These are phyloP conservation scores for Psammodynastes pulverulentus DNA, from an alignment of 2,113 vertebrate species.

Conservation along the genomic window DNA sequence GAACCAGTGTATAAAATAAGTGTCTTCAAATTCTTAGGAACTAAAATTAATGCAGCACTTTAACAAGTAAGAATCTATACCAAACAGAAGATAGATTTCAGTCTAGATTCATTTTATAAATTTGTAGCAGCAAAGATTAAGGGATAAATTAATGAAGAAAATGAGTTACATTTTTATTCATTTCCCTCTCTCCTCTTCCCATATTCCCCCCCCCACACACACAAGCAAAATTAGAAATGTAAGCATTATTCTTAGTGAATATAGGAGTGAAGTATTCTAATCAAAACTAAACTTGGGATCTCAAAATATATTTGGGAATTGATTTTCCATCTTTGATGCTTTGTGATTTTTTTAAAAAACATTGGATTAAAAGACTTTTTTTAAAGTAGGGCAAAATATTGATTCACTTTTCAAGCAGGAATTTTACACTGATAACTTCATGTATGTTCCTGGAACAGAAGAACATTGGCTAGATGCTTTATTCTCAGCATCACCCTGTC, in stretches of 20 bases:
- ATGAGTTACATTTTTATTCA: not conserved
- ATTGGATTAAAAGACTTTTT: not conserved
- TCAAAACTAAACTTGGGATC: not conserved
- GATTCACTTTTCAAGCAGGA: not conserved
- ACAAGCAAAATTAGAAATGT: not conserved
- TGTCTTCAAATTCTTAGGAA: not conserved
- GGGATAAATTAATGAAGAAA: not conserved
- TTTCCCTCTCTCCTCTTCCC: not conserved
- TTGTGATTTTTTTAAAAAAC: not conserved
- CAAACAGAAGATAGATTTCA: not conserved
- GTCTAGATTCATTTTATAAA: not conserved
- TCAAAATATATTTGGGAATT: not conserved
- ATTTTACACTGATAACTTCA: not conserved
- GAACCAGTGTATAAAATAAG: not conserved
- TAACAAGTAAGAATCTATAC: not conserved
- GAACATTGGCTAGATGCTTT: not conserved
- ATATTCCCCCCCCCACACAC: rapidly evolving
- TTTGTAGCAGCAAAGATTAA: not conserved
- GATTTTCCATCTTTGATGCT: not conserved
- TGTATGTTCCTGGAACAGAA: not conserved
- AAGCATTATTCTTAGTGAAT: not conserved
- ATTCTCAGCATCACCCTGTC: not conserved
- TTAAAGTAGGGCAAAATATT: not conserved
- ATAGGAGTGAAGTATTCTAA: not conserved
- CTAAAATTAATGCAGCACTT: not conserved